Conservation (phyloP, 2,888 invertebrate species). For the Spodoptera exigua region DNA sequence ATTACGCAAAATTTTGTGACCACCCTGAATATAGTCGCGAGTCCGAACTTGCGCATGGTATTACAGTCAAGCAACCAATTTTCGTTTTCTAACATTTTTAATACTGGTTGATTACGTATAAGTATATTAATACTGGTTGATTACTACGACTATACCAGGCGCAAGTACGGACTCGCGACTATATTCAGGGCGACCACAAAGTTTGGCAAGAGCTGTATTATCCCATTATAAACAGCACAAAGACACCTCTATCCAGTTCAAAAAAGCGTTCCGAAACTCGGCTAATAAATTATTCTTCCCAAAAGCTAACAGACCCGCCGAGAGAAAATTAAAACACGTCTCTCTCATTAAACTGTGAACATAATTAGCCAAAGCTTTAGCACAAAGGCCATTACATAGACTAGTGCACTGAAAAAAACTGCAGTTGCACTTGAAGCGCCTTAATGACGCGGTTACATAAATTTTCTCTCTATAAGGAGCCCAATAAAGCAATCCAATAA, state of each 20-base stretch:
- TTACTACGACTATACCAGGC: too few species aligned
- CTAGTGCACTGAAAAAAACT: constrained; percentile 49
- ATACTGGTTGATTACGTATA: too few species aligned
- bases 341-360: constrained; percentile 38
- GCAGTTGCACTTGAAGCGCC: constrained; percentile 51
- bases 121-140: too few species aligned
- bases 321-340: constrained; percentile 25
- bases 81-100: too few species aligned
- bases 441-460: constrained; percentile 78
- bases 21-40: too few species aligned
- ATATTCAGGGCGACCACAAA: too few species aligned
- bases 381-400: constrained; percentile 51
- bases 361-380: constrained; percentile 39
- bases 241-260: not conserved
- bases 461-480: constrained; percentile 71
- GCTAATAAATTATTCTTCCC: not conserved
- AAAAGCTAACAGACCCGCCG: not conserved
- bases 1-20: too few species aligned
- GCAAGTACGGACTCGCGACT: too few species aligned
- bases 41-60: too few species aligned
- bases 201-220: too few species aligned
- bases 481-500: constrained; percentile 83
- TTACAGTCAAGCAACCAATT: too few species aligned
- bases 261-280: not conserved
- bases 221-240: not conserved